These are phyloP conservation scores for Daubentonia madagascariensis DNA, from an alignment of 2,113 vertebrate species.

Conservation along the genomic window DNA sequence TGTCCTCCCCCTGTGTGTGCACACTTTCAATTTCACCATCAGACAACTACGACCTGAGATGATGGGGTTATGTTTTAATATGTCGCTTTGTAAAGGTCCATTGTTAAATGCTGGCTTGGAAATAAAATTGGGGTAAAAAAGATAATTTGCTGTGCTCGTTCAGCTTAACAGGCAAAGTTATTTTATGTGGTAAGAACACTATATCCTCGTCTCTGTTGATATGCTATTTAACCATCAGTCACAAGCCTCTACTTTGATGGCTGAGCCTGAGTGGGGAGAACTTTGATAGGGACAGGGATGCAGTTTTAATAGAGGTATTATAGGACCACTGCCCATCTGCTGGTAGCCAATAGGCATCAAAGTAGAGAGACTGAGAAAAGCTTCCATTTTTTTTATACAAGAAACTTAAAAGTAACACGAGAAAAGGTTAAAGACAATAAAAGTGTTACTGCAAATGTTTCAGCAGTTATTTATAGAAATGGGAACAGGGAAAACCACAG, in stretches of 20 bases:
- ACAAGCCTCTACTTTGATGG: conserved; percentile 19
- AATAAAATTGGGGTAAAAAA: conserved; percentile 12
- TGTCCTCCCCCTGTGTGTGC: neutral
- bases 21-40: conserved; percentile 50
- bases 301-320: neutral
- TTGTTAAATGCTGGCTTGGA: conserved; percentile 49
- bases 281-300: neutral
- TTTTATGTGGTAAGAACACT: conserved; percentile 7
- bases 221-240: neutral
- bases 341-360: neutral
- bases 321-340: neutral
- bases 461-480: neutral
- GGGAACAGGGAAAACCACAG: neutral
- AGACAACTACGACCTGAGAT: neutral
- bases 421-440: conserved; percentile 60
- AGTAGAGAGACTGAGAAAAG: neutral
- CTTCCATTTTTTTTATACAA: neutral
- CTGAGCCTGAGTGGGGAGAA: neutral
- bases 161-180: neutral
- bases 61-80: conserved; percentile 35
- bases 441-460: conserved; percentile 19
- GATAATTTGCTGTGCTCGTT: conserved; percentile 34
- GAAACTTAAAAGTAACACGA: conserved; percentile 19
- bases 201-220: neutral
- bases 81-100: neutral